A percentile compares a stretch with the other conserved stretches of the same genome.
These are phyloP conservation scores for Chanos chanos DNA, from an alignment of 2,797 vertebrate genomes.

Conservation along the genomic window DNA sequence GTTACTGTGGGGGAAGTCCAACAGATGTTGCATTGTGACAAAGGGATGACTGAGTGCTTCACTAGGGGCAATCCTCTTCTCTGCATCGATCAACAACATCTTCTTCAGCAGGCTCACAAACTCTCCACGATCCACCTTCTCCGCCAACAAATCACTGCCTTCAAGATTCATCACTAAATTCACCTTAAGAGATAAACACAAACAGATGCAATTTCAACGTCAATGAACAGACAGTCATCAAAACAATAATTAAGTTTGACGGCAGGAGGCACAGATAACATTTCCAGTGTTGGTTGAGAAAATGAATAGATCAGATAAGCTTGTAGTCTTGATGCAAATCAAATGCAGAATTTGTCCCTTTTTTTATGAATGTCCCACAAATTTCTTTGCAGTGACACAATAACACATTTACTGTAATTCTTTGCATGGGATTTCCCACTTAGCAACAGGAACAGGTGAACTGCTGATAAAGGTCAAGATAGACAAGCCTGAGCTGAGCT, in stretches of 20 bases:
- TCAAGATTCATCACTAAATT: slow-evolving; percentile 98
- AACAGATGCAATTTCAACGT: no score
- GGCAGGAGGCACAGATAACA: neutral
- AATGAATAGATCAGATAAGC: no score
- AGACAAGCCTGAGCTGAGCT: neutral
- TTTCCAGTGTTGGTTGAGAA: no score
- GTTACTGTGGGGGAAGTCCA: slow-evolving; percentile 97
- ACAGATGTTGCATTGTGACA: slow-evolving; percentile 97
- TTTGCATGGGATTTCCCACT: no score
- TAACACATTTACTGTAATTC: no score
- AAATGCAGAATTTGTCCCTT: no score
- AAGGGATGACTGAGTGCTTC: slow-evolving; percentile 93
- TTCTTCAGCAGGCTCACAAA: slow-evolving; percentile 96
- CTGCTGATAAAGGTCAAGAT: no score
- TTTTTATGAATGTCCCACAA: no score
- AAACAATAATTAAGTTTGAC: neutral
- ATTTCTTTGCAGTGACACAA: no score
- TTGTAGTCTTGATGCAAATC: no score
- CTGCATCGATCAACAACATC: slow-evolving; percentile 95
- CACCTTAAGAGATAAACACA: slow-evolving; percentile 72
- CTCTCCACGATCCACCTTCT: slow-evolving; percentile 94
- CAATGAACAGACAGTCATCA: neutral
- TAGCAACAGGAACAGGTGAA: no score
- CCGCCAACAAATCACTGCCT: slow-evolving; percentile 92
- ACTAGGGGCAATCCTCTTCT: slow-evolving; percentile 88